Base-by-base conservation (phyloP, 2,113 vertebrate genomes). In the Romanogobio albipinnatus region DNA sequence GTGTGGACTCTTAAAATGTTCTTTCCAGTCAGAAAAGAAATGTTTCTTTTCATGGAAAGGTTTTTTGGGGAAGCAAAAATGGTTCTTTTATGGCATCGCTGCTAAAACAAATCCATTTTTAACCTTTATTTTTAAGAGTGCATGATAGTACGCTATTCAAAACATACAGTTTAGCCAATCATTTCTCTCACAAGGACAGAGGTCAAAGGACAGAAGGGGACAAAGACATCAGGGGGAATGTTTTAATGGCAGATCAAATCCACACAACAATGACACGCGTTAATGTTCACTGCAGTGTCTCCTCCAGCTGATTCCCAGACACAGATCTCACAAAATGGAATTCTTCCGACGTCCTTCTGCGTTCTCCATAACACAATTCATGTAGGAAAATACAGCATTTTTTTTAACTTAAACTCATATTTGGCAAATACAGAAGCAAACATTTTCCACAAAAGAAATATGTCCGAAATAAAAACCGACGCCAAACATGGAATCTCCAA, bases 241-340 rank as follows among this genome's bases (percentile, higher is more conserved):
- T 94, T 95, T 95, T 95, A 95, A 95, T 95, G 95, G 89, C 93
- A 91, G 91, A 92, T 92, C 92, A 92, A 91, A 93, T 95, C 92
- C 91, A 94, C 92, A 93, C 90, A 92, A 94, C 92, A 93, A 92
- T 91, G 90, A 94, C 92, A 94, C 91, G 90, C 88, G 88, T 93
- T 91, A 91, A 92, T 88, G 90, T 90, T 93, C 88, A 86, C 81
- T 89, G 88, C 82, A 66, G 89, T 86, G 88, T 92, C 87, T 89
- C 88, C 89, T 90, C 86, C 88, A 79, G 90, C 90, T 80, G 81
- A 87, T 90, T 90, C 90, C 91, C 89, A 87, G 86, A 90, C 89
- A 73, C 84, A 86, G 26, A 56, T 56, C 53, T 56, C 51, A 53
- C 47, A 49, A 49, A 49, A 49, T 3, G 47, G 47, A 76, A 88